Conservation (phyloP, 2,797 vertebrate genomes). For the Myotis pilosus region DNA sequence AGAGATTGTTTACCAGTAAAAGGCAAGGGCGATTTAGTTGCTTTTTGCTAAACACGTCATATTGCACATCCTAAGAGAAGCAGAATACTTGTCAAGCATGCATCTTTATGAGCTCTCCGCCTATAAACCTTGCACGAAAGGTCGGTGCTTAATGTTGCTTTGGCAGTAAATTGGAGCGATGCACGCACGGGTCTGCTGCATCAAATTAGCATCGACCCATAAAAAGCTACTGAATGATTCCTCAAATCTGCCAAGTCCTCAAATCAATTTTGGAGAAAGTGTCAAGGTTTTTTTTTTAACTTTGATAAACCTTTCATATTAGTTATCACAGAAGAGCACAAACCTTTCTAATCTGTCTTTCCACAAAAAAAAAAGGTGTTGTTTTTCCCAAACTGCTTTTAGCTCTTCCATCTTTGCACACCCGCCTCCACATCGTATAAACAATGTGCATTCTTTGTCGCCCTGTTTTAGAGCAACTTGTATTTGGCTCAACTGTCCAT, state of each 20-base stretch:
- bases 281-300: conserved; percentile 15
- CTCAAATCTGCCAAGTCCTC: conserved; percentile 79
- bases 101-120: conserved; percentile 80
- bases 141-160: conserved; percentile 76
- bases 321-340: conserved; percentile 66
- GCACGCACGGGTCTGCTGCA: conserved; percentile 58
- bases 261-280: conserved; percentile 75
- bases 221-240: conserved; percentile 80
- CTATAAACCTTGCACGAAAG: conserved; percentile 76
- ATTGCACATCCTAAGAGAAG: conserved; percentile 69
- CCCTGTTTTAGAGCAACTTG: conserved; percentile 50
- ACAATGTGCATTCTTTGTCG: conserved; percentile 50
- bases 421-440: conserved; percentile 53
- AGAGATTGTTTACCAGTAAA: conserved; percentile 48
- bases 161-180: conserved; percentile 78
- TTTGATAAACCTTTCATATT: conserved; percentile 76
- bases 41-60: conserved; percentile 69
- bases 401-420: conserved; percentile 57
- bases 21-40: conserved; percentile 45
- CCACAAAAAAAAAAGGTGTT: conserved; percentile 61
- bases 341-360: conserved; percentile 69
- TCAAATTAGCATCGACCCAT: conserved; percentile 81
- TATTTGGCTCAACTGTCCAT: background rate
- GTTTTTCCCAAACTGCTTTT: conserved; percentile 71
- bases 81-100: conserved; percentile 74